Base-by-base conservation (phyloP, 2,113 vertebrate species). In the Ivindomyrus marchei region DNA sequence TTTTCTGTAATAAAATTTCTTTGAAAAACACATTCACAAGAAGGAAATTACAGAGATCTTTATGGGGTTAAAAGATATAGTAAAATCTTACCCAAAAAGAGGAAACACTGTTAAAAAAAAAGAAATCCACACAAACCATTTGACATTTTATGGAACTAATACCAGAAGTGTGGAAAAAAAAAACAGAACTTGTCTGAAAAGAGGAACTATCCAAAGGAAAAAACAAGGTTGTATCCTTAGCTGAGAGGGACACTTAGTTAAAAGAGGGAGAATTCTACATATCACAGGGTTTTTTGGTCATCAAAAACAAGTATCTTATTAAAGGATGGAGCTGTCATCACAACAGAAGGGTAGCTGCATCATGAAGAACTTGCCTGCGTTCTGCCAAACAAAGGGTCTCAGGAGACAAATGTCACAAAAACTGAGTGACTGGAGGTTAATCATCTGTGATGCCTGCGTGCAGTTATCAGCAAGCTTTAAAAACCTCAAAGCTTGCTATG, bases 121-220 rank as follows among this genome's bases (percentile, higher is more conserved):
- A 27, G 0, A 46, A 49, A 88, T 49, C 49, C 10, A 24, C 49
- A 56, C 47, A n/a, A 89, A 58, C 49, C 85, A 87, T 87, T 80
- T 27, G 47, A 77, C 88, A 83, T 89, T 89, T 89, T 89, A 89
- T 24, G 47, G 88, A 89, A 89, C n/a, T 84, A 83, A 84, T 39
- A 89, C 31, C 74, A 89, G 88, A 39, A 62, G 56, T 74, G 62
- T 74, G 74, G 88, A 83, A 36, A 80, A 39, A 39, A 80, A 36
- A 89, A 89, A 74, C 42, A 24, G 36, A 50, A 89, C 31, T 52
- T n/a, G 3, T 36, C 19, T 13, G 45, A 84, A 45, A 89, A 89
- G 70, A 36, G 74, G 66, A 89, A 77, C 47, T 58, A 52, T 7
- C 3, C 27, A 39, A 70, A 31, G 62, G 62, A 31, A 31, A 13